Conservation (phyloP, 1,140 invertebrate genomes). For the Heliconius himera region DNA sequence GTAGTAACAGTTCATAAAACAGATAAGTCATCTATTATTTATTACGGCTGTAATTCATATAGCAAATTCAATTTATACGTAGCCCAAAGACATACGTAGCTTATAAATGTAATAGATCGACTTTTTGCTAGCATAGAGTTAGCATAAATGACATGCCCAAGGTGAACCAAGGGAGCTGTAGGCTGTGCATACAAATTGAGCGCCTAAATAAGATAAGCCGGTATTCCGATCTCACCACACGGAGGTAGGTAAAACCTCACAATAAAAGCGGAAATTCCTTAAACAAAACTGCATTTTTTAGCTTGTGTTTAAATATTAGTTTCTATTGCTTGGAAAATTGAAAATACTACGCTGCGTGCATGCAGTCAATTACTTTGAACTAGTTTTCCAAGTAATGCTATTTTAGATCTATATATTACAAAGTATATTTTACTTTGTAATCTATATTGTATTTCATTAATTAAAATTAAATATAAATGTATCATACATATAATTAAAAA, state of each 20-base stretch:
- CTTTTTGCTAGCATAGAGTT: constrained; percentile 40
- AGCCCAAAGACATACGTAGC: constrained; percentile 10
- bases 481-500: too few species aligned
- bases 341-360: constrained; percentile 7
- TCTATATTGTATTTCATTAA: not conserved
- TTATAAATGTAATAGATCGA: constrained; percentile 28
- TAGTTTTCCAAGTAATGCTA: not conserved
- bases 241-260: constrained; percentile 40
- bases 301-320: constrained; percentile 40
- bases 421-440: not conserved
- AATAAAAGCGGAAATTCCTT: constrained; percentile 55
- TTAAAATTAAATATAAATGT: constrained; percentile 8
- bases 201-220: constrained; percentile 66
- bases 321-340: constrained; percentile 27
- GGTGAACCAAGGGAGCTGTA: constrained; percentile 57
- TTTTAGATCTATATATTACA: not conserved
- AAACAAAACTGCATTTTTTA: constrained; percentile 54
- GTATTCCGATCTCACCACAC: constrained; percentile 44
- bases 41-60: not conserved
- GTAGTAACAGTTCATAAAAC: too few species aligned
- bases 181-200: constrained; percentile 73
- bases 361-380: not conserved
- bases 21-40: not conserved
- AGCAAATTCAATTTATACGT: constrained; percentile 1
- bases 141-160: constrained; percentile 50